These are phyloP conservation scores for Habrosyne pyritoides DNA, from an alignment of 2,888 invertebrate genomes.

Conservation along the genomic window DNA sequence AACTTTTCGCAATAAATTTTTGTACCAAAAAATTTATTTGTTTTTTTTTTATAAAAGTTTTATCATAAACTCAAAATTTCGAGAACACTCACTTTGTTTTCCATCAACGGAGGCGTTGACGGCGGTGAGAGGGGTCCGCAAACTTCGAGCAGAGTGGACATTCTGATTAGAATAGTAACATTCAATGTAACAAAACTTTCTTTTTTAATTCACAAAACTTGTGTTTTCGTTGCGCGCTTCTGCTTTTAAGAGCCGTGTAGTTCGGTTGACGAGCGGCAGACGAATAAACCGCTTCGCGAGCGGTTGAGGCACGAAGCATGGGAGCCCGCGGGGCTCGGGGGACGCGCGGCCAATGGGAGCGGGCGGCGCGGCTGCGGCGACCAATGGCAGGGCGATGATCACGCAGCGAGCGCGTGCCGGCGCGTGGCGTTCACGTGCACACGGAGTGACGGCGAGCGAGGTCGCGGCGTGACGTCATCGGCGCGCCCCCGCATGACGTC, in stretches of 20 bases:
- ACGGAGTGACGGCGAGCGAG: conserved; percentile 85
- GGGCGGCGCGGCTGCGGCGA: conserved; percentile 87
- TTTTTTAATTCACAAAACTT: conserved; percentile 79
- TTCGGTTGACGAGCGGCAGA: conserved; percentile 70
- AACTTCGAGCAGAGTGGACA: conserved; percentile 76
- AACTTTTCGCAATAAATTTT: conserved; percentile 28
- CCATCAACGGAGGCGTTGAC: conserved; percentile 87
- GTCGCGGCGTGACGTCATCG: conserved; percentile 85
- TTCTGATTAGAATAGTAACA: conserved; percentile 61
- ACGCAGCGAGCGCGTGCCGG: conserved; percentile 90
- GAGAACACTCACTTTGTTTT: conserved; percentile 77
- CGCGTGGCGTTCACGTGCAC: conserved; percentile 94
- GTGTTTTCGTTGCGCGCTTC: conserved; percentile 55
- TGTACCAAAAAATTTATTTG: conserved; percentile 14
- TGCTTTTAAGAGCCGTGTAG: conserved; percentile 69
- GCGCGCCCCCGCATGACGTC: conserved; percentile 82
- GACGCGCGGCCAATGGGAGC: conserved; percentile 83
- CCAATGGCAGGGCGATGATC: conserved; percentile 86
- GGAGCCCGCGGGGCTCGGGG: conserved; percentile 86
- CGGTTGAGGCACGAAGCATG: conserved; percentile 78
- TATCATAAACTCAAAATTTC: conserved; percentile 26
- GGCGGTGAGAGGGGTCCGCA: conserved; percentile 87
- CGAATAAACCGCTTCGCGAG: conserved; percentile 78
- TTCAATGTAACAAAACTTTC: conserved; percentile 70
- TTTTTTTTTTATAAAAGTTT: conserved; percentile 23